Evolutionary conservation across 2,113 vertebrate genomes (phyloP), one percentile per base, ranked within the genome.

Genomic region (Puffinus mauretanicus): DNA sequence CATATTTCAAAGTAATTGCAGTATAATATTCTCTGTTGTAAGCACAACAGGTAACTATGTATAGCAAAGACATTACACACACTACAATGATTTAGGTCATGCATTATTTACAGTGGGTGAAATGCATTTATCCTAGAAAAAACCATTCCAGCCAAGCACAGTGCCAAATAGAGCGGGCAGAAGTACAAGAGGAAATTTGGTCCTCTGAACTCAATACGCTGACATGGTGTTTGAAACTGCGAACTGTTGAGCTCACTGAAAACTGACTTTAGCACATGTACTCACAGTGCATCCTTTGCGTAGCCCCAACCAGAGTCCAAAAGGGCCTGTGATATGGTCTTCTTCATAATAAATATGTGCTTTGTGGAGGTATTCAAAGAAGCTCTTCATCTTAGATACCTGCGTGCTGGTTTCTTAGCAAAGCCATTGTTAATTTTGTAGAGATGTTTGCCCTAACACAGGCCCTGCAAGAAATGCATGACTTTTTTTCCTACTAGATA

Each of bases 1-100:
- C 58, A 36, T 46, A 73, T 96, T 94, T 97, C 91, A 66, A 85
- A 93, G 46, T 89, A 94, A 94, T 95, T 94, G 81, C 58, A 60
- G 26, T 76, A 82, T 91, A 85, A 95, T 94, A 85, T 55, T 91
- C 51, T 94, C 84, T 82, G 13, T 82, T 82, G 58, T 62, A 85
- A 88, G 51, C 84, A 62, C 84, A 81, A 90, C 58, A 82, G 75
- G 70, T 82, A 89, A 73, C 73, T 80, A 21, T 61, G 72, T 87
- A 65, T 72, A 85, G 57, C 54, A 88, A 51, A 93, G 32, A 62
- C 66, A 73, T 94, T 91, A 42, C 29, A 66, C 46, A 55, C 17
- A 34, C 57, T 75, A 42, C 22, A 57, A 0, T 90, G 40, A 73
- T 87, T 80, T 87, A 66, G 36, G 18, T 40, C 1, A 0, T 66